These are phyloP conservation scores for Porites australiensis DNA, from an alignment of 64 coral and sea anemone genomes.

Conservation along the genomic window DNA sequence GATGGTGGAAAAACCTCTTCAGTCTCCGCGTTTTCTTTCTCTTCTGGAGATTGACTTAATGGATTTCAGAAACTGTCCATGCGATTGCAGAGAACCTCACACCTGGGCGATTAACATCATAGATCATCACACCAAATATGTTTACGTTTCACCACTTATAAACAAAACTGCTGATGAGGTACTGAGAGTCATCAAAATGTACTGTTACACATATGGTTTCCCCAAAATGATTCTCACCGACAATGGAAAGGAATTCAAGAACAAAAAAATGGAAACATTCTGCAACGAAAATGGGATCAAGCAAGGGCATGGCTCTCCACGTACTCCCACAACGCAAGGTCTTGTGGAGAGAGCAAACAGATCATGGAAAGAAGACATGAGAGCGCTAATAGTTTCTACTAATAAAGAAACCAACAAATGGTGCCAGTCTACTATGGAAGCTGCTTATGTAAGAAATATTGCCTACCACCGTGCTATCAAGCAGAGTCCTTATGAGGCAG, in stretches of 20 bases:
- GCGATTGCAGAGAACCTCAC: not conserved
- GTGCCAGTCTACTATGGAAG: conserved; percentile 31
- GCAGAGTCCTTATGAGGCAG: conserved; percentile 24
- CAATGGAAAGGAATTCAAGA: conserved; percentile 17
- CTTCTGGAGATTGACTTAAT: conserved; percentile 36
- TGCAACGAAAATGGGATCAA: conserved; percentile 32
- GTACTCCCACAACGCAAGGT: conserved; percentile 22
- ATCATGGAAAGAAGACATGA: conserved; percentile 42
- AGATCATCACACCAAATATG: conserved; percentile 1
- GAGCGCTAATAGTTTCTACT: conserved; percentile 13
- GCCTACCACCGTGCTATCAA: conserved; percentile 16
- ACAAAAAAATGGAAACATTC: conserved; percentile 14
- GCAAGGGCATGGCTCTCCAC: not conserved
- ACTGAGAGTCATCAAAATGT: not conserved
- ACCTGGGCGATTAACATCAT: not conserved
- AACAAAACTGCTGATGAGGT: conserved; percentile 14
- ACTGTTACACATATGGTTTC: conserved; percentile 24
- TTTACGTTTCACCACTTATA: not conserved
- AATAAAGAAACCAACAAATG: conserved; percentile 39
- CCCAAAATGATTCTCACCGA: conserved; percentile 14
- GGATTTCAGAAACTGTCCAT: conserved; percentile 16
- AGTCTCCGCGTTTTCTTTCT: not conserved
- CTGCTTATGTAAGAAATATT: conserved; percentile 21
- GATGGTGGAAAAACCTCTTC: not conserved
- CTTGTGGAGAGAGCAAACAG: conserved; percentile 27